Evolutionary conservation across 2,888 invertebrate genomes (phyloP), one percentile per base, ranked within the genome.

Genomic region (Hirtodrosophila alboralis): DNA sequence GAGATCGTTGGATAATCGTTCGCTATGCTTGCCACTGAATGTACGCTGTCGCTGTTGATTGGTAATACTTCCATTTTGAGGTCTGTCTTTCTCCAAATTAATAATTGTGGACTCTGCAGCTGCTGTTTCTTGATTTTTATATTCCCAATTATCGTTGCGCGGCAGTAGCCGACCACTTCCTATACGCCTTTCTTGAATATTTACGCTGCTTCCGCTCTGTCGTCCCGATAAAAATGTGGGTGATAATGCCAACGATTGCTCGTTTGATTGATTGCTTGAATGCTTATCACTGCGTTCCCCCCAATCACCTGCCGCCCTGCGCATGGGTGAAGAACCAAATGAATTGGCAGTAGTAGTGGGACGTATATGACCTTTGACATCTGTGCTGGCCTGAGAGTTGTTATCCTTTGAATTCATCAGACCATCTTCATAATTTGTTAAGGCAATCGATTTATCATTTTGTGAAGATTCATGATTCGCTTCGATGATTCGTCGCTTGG

Each of bases 81-180:
- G 14, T 16, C 13, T 49, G 9, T 83, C 75, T 9, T 69, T 84
- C 8, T 75, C 75, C 4, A 18, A 0, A 33, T 18, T 56, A 13
- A 12, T 27, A 5, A 14, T 27, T 16, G 40, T 27, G 9, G 51
- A n/a, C 0, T 77, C 70, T 3, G 60, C 31, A n/a, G n/a, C n/a
- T n/a, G n/a, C n/a, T n/a, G n/a, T n/a, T 8, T 70, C 67, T 5
- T 90, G 80, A 43, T 88, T 88, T 43, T 81, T 85, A 16, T 76
- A 88, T 75, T 93, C 93, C 93, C 93, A 93, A 60, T 86, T 88
- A 12, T 88, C 88, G 54, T 90, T 91, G 23, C 95, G 92, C 62
- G 94, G 92, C 6, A 88, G 54, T 63, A 97, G 94, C 7, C 97
- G 94, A 0, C 97, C 97, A 79, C 96, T 96, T 4, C 97, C 97